Evolutionary conservation across 1,140 invertebrate genomes (phyloP).

Genomic region (Drosophila erecta): DNA sequence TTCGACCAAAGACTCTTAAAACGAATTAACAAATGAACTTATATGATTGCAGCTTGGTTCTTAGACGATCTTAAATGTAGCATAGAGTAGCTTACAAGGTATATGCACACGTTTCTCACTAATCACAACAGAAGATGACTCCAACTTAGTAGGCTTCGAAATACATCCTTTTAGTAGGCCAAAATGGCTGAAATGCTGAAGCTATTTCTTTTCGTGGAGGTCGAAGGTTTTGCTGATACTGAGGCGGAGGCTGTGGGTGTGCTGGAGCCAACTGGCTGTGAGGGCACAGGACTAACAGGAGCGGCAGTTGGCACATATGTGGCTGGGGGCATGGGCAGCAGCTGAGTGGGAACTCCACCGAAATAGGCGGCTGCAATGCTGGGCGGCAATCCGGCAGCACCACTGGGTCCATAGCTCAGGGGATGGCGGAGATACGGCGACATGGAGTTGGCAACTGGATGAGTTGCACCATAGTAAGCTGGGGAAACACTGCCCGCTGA

Average conservation of each 20-base stretch:
- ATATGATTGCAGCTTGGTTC: constrained; percentile 31
- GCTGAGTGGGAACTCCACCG: constrained; percentile 26
- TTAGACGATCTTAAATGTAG: constrained; percentile 39
- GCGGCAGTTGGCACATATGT: constrained; percentile 17
- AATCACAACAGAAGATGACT: constrained; percentile 41
- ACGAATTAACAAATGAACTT: constrained; percentile 77
- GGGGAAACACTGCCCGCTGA: constrained; percentile 63
- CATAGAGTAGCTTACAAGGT: constrained; percentile 14
- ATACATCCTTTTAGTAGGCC: constrained; percentile 52
- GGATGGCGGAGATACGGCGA: constrained; percentile 41
- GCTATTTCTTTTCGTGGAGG: constrained; percentile 70
- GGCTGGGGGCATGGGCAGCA: constrained; percentile 26
- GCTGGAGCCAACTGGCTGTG: constrained; percentile 19
- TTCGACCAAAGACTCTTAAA: constrained; percentile 54
- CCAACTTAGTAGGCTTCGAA: neutral
- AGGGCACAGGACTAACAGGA: constrained; percentile 12
- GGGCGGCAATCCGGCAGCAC: constrained; percentile 3
- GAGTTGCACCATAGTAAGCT: constrained; percentile 42
- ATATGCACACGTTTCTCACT: constrained; percentile 75
- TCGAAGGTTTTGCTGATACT: constrained; percentile 49
- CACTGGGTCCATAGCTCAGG: constrained; percentile 34
- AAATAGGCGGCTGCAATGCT: constrained; percentile 45
- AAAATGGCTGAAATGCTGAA: constrained; percentile 83
- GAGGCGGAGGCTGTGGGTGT: constrained; percentile 30
- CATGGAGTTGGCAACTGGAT: constrained; percentile 2